Conservation (phyloP, 92 coral and sea anemone genomes). For the Anthopleura xanthogrammica region DNA sequence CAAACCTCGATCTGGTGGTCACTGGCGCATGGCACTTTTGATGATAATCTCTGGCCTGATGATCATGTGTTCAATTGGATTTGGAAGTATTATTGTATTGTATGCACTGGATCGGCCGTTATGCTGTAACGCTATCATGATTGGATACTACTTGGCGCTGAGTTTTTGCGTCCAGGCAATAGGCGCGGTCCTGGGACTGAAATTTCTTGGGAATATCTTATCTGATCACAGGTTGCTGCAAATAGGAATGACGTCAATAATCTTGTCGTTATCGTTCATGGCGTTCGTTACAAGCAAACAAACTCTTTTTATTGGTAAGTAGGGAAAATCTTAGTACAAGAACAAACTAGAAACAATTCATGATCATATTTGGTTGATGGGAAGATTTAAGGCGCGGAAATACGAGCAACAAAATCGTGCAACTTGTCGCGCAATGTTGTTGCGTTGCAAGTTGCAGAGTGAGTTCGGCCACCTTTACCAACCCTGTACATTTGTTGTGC, state of each 20-base stretch:
- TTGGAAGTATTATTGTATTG: conserved; percentile 91
- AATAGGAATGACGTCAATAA: conserved; percentile 76
- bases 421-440: too few relatives aligned
- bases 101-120: conserved; percentile 92
- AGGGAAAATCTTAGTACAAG: background rate
- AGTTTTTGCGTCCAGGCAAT: conserved; percentile 93
- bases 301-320: conserved; percentile 73
- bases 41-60: conserved; percentile 84
- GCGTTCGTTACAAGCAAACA: conserved; percentile 77
- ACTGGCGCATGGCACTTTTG: conserved; percentile 76
- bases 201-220: conserved; percentile 67
- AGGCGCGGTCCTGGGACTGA: conserved; percentile 87
- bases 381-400: too few relatives aligned
- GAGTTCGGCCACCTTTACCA: too few relatives aligned
- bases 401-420: too few relatives aligned
- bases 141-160: conserved; percentile 90
- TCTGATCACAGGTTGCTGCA: conserved; percentile 75
- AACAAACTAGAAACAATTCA: too few relatives aligned
- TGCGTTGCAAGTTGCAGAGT: too few relatives aligned
- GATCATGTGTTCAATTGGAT: conserved; percentile 94
- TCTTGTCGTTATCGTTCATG: conserved; percentile 73
- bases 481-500: too few relatives aligned
- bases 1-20: conserved; percentile 67
- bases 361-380: too few relatives aligned
- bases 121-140: conserved; percentile 87